These are phyloP conservation scores for Aphaenogaster floridana DNA, from an alignment of 1,140 invertebrate genomes.

Conservation along the genomic window DNA sequence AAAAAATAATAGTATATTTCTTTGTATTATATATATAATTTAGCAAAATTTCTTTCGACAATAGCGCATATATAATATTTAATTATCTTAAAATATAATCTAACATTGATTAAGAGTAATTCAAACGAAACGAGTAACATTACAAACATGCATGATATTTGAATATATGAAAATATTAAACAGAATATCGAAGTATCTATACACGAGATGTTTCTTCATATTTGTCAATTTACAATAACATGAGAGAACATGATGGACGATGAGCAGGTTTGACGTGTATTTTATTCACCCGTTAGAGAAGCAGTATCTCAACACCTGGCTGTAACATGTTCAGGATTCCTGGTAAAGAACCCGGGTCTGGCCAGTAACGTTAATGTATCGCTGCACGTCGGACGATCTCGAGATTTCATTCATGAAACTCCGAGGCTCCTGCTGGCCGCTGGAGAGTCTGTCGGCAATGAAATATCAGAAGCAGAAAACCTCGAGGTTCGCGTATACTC, in stretches of 20 bases:
- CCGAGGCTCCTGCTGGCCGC: conserved; percentile 15
- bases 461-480: conserved; percentile 52
- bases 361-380: conserved; percentile 67
- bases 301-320: conserved; percentile 68
- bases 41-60: background rate
- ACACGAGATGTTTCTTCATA: background rate
- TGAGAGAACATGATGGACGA: background rate
- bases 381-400: conserved; percentile 62
- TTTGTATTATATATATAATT: background rate
- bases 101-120: background rate
- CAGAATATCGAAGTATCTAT: background rate
- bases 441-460: conserved; percentile 25
- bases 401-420: conserved; percentile 74
- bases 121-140: background rate
- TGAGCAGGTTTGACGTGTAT: background rate
- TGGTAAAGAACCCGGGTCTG: conserved; percentile 61
- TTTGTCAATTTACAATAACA: background rate
- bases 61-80: background rate
- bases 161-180: background rate
- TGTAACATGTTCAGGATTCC: conserved; percentile 66
- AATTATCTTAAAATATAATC: background rate
- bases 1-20: background rate
- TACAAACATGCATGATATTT: background rate
- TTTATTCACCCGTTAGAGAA: conserved; percentile 68
- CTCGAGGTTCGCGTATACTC: background rate